A percentile compares a stretch with the other conserved stretches of the same genome.
These are phyloP conservation scores for Saccopteryx bilineata DNA, from an alignment of 2,113 vertebrate species.

Conservation along the genomic window DNA sequence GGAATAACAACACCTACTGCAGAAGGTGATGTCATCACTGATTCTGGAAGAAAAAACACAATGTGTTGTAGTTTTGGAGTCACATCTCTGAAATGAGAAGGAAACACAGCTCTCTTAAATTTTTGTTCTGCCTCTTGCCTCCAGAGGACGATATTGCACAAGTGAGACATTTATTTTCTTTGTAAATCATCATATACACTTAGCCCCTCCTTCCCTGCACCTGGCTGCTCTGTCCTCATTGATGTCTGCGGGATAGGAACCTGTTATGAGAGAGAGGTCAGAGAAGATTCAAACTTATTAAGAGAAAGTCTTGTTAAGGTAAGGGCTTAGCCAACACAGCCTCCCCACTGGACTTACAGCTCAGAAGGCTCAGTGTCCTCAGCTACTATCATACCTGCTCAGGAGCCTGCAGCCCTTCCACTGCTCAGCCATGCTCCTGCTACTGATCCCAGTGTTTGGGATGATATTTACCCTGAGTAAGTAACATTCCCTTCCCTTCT, in stretches of 20 bases:
- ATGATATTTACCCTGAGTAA: neutral
- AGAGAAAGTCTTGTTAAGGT: neutral
- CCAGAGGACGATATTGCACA: neutral
- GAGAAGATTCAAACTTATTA: neutral
- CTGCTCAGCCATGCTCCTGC: neutral
- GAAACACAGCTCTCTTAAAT: neutral
- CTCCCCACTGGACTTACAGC: accelerated
- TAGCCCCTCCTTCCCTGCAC: neutral
- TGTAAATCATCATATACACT: too few species aligned
- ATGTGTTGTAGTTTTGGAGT: neutral
- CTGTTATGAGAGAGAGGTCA: neutral
- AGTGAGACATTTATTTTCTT: neutral
- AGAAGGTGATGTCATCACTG: too few species aligned
- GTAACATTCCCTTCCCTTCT: neutral
- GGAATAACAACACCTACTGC: neutral
- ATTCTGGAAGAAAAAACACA: neutral
- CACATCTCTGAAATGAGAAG: neutral
- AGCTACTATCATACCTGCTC: neutral
- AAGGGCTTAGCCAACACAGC: too few species aligned
- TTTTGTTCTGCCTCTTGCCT: neutral
- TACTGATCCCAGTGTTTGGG: neutral
- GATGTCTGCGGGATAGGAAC: neutral
- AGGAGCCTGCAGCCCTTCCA: accelerated
- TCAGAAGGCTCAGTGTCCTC: neutral
- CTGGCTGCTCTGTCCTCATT: neutral